Evolutionary conservation across 2,113 vertebrate genomes (phyloP).

Genomic region (Jacana jacana): DNA sequence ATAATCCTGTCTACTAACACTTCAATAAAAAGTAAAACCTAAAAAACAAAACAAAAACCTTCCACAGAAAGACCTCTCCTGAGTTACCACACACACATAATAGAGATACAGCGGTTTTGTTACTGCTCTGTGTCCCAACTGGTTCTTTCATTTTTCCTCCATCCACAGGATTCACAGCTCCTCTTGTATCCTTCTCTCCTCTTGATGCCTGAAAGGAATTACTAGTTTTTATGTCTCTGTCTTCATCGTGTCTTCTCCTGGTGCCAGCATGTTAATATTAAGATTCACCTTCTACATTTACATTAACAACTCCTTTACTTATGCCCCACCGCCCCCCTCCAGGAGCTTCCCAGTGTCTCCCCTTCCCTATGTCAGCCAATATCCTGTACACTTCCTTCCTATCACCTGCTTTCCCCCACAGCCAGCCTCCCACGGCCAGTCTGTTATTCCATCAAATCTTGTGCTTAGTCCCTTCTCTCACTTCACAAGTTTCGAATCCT

Average conservation of each 20-base stretch:
- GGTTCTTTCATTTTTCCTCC: not conserved
- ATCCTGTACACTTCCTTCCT: not conserved
- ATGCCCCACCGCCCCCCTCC: not conserved
- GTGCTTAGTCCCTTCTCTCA: not conserved
- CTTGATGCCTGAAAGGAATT: not conserved
- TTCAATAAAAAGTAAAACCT: not conserved
- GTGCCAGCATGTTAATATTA: not conserved
- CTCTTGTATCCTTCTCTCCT: not conserved
- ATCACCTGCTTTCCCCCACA: not conserved
- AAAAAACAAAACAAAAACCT: not conserved
- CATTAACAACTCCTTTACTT: not conserved
- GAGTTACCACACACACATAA: not conserved
- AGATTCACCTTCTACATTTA: not conserved
- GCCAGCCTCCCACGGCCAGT: constrained; percentile 51
- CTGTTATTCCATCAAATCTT: constrained; percentile 28
- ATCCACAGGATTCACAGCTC: not conserved
- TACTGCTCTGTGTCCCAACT: not conserved
- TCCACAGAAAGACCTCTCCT: not conserved
- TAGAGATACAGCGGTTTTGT: not conserved
- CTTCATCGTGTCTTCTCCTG: not conserved
- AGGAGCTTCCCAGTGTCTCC: constrained; percentile 20
- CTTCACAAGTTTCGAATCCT: constrained; percentile 17
- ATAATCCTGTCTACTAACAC: not conserved
- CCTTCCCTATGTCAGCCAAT: not conserved
- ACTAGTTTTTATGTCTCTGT: not conserved